These are phyloP conservation scores for Aricia agestis DNA, from an alignment of 1,140 invertebrate species.

Conservation along the genomic window DNA sequence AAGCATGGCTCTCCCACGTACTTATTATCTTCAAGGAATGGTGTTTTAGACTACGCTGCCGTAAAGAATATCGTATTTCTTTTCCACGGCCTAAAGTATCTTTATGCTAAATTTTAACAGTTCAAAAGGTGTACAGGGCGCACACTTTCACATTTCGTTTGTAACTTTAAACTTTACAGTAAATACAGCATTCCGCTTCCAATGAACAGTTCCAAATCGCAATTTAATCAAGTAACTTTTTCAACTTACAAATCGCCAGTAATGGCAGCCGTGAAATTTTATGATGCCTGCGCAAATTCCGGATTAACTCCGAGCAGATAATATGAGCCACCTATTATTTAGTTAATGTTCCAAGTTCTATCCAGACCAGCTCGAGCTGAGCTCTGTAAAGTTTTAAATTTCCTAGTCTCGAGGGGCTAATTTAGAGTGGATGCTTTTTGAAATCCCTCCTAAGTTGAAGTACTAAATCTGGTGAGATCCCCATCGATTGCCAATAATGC, in stretches of 20 bases:
- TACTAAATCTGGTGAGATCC: constrained; percentile 45
- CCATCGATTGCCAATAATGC: constrained; percentile 49
- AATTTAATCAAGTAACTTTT: neutral
- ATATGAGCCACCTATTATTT: constrained; percentile 37
- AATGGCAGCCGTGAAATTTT: constrained; percentile 2
- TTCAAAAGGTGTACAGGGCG: too few species aligned
- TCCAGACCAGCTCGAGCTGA: constrained; percentile 29
- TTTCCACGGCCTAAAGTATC: too few species aligned
- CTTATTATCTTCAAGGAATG: too few species aligned
- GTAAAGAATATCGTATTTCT: too few species aligned
- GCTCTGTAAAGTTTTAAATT: constrained; percentile 17
- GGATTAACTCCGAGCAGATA: constrained; percentile 36
- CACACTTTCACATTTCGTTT: too few species aligned
- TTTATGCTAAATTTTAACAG: too few species aligned
- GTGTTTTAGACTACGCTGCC: too few species aligned
- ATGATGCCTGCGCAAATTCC: constrained; percentile 28
- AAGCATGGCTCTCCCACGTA: too few species aligned
- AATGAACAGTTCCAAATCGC: neutral
- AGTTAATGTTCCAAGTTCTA: constrained; percentile 37
- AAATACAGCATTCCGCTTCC: neutral
- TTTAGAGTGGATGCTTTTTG: constrained; percentile 35
- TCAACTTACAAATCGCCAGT: neutral
- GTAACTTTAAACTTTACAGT: neutral
- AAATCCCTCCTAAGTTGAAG: constrained; percentile 37
- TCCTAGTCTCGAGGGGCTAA: constrained; percentile 8